phyloP scores from a whole-genome alignment of 2,888 invertebrate genomes.

The Dryococelus australis region DNA sequence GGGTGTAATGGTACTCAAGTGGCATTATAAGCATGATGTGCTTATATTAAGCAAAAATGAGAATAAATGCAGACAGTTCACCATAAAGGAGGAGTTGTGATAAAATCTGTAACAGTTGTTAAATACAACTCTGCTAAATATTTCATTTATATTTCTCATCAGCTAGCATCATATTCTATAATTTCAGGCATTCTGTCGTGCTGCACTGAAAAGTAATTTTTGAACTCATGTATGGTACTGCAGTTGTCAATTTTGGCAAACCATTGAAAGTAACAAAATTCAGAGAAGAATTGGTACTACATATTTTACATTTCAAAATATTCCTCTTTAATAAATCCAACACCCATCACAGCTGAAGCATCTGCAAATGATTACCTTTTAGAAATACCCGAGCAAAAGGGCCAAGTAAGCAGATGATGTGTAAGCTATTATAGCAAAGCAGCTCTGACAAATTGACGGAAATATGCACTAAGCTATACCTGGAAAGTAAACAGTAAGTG shows the following conservation, averaged over 20 bases:
- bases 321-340: no score
- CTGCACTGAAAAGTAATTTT: no score
- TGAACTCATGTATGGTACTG: neutral
- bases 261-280: neutral
- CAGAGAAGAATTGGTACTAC: neutral
- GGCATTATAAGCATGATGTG: neutral
- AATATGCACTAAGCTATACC: no score
- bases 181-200: neutral
- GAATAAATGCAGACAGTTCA: neutral
- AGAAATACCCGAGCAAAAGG: no score
- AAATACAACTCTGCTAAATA: neutral
- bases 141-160: neutral
- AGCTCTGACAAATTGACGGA: no score
- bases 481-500: no score
- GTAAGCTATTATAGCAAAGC: no score
- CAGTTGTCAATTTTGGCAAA: neutral
- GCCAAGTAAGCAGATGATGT: no score
- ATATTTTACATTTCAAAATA: neutral
- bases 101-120: neutral
- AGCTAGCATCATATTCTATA: neutral
- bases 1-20: no score
- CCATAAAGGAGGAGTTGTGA: neutral
- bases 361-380: no score
- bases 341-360: no score
- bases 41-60: neutral